phyloP scores from a whole-genome alignment of 53 echinoderm and acorn worm genomes.

The Arbacia lixula region DNA sequence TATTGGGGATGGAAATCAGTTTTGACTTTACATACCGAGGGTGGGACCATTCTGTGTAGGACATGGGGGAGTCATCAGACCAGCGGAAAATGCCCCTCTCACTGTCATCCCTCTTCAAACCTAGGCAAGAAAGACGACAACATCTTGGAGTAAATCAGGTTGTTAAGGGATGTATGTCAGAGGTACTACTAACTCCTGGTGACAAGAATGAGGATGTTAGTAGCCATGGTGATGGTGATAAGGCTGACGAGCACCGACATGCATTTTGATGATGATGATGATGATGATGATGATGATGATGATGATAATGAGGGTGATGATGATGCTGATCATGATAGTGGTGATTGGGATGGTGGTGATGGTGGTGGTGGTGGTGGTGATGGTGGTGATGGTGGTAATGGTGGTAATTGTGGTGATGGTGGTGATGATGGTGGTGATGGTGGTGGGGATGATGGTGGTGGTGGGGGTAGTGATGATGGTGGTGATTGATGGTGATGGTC shows the following conservation, averaged over 20 bases:
- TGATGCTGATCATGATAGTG: not conserved
- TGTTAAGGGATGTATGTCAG: too few relatives aligned
- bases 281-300: not conserved
- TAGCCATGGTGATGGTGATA: too few relatives aligned
- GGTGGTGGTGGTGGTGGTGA: not conserved
- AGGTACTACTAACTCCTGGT: too few relatives aligned
- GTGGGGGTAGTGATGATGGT: not conserved
- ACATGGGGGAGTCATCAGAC: constrained; percentile 58
- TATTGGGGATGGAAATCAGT: too few relatives aligned
- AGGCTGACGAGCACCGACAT: too few relatives aligned
- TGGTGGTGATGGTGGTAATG: not conserved
- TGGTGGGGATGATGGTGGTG: not conserved
- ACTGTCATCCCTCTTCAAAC: constrained; percentile 1
- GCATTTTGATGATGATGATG: not conserved
- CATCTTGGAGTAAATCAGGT: too few relatives aligned
- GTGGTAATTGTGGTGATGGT: not conserved
- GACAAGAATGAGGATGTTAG: too few relatives aligned
- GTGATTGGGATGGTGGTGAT: not conserved
- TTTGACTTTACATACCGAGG: too few relatives aligned
- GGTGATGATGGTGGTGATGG: not conserved
- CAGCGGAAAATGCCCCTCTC: constrained; percentile 49
- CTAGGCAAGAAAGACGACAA: too few relatives aligned
- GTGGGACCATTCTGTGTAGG: constrained; percentile 51
- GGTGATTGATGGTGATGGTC: not conserved
- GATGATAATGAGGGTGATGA: not conserved